These are phyloP conservation scores for Poeciliopsis retropinna DNA, from an alignment of 2,113 vertebrate species.

Conservation along the genomic window DNA sequence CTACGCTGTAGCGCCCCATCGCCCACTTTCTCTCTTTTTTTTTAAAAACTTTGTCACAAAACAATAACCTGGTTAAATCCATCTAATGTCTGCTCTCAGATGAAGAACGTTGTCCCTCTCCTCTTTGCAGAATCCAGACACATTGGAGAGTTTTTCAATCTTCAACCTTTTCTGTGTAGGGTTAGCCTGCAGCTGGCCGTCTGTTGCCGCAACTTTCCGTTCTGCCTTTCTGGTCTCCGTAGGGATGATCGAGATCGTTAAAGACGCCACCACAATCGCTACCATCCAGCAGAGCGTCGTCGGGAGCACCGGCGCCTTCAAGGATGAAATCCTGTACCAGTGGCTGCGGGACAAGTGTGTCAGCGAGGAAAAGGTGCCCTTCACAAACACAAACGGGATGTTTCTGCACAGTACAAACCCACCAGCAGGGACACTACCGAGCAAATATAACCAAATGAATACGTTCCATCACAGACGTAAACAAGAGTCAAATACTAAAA, in stretches of 20 bases:
- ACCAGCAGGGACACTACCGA: not conserved
- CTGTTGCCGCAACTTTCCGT: not conserved
- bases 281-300: constrained; percentile 98
- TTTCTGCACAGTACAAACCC: not conserved
- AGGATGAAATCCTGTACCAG: constrained; percentile 95
- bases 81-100: too few relatives aligned
- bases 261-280: constrained; percentile 97
- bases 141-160: too few relatives aligned
- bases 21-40: too few relatives aligned
- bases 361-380: constrained; percentile 90
- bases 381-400: not conserved
- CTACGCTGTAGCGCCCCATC: too few relatives aligned
- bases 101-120: too few relatives aligned
- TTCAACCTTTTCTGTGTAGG: too few relatives aligned
- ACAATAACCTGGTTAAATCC: too few relatives aligned
- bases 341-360: constrained; percentile 95
- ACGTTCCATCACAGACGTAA: too few relatives aligned
- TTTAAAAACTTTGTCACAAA: too few relatives aligned
- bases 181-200: not conserved
- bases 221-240: constrained; percentile 12
- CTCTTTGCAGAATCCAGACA: too few relatives aligned
- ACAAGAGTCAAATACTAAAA: not conserved
- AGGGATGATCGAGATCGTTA: constrained; percentile 99
- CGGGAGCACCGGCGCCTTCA: constrained; percentile 96
- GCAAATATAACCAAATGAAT: not conserved